A percentile compares a stretch with the other conserved stretches of the same genome.
These are phyloP conservation scores for Crossocerus cetratus DNA, from an alignment of 2,888 invertebrate species.

Conservation along the genomic window DNA sequence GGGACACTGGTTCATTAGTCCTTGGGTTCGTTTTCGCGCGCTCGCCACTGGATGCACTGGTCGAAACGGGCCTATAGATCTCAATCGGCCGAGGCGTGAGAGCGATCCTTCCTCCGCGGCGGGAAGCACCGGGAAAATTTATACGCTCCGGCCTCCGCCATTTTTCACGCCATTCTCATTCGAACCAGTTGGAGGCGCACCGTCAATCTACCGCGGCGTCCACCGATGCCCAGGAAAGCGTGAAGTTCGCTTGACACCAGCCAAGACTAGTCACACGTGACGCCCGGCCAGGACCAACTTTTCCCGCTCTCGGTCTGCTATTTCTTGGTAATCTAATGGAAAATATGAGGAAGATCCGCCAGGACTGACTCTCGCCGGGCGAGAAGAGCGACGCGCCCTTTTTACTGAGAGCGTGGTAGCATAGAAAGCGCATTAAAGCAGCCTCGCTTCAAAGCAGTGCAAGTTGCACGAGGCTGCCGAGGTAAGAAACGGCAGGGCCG, in stretches of 20 bases:
- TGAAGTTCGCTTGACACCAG: not conserved
- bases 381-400: too few relatives aligned
- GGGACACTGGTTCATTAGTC: not conserved
- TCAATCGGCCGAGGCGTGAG: slow-evolving; percentile 23
- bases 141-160: slow-evolving; percentile 11
- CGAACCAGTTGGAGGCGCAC: not conserved
- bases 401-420: too few relatives aligned
- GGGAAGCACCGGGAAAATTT: slow-evolving; percentile 15
- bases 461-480: too few relatives aligned
- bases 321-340: too few relatives aligned
- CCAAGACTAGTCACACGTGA: not conserved
- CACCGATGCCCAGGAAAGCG: slow-evolving; percentile 1
- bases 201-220: not conserved
- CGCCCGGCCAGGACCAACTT: not conserved
- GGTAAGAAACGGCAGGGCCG: too few relatives aligned
- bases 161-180: slow-evolving; percentile 20
- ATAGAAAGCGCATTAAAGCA: too few relatives aligned
- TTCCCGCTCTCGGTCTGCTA: not conserved
- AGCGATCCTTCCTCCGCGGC: slow-evolving; percentile 8
- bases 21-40: not conserved
- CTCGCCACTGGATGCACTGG: slow-evolving; percentile 7
- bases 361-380: too few relatives aligned
- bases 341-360: too few relatives aligned
- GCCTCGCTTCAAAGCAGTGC: too few relatives aligned
- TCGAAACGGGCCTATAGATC: slow-evolving; percentile 24